phyloP scores from a whole-genome alignment of 2,888 invertebrate genomes.

The Lepidocyrtinus sp. region DNA sequence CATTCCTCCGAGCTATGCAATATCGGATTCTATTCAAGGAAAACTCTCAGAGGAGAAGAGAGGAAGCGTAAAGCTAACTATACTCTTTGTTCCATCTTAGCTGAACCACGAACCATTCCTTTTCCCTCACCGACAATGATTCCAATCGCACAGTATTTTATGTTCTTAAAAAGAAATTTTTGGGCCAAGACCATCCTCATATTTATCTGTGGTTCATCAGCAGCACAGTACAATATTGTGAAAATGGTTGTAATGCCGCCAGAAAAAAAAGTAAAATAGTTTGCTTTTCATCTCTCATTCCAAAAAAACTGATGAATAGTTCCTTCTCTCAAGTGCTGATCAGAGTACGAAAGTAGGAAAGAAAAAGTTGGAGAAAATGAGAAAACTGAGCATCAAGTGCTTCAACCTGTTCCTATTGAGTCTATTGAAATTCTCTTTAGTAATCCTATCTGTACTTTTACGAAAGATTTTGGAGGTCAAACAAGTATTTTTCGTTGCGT shows the following conservation, averaged over 20 bases:
- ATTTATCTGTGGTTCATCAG: background rate
- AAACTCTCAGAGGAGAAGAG: conserved; percentile 39
- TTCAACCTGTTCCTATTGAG: too few species aligned
- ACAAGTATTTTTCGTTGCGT: background rate
- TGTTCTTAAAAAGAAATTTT: too few species aligned
- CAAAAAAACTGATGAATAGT: background rate
- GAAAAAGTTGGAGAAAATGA: background rate
- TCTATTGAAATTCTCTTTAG: too few species aligned
- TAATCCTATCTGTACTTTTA: too few species aligned
- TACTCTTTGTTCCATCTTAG: background rate
- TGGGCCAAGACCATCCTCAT: conserved; percentile 15
- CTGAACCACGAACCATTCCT: background rate
- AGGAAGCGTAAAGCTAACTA: conserved; percentile 10
- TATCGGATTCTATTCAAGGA: conserved; percentile 39
- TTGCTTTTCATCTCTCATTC: background rate
- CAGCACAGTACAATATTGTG: background rate
- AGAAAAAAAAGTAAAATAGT: conserved; percentile 20
- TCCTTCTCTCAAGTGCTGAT: background rate
- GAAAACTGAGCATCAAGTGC: conserved; percentile 48
- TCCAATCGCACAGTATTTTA: background rate
- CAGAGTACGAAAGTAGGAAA: background rate
- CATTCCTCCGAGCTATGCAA: conserved; percentile 46
- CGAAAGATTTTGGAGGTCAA: too few species aligned
- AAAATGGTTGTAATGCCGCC: conserved; percentile 5
- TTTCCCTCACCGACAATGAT: background rate